These are phyloP conservation scores for Upupa epops DNA, from an alignment of 2,113 vertebrate species.

Conservation along the genomic window DNA sequence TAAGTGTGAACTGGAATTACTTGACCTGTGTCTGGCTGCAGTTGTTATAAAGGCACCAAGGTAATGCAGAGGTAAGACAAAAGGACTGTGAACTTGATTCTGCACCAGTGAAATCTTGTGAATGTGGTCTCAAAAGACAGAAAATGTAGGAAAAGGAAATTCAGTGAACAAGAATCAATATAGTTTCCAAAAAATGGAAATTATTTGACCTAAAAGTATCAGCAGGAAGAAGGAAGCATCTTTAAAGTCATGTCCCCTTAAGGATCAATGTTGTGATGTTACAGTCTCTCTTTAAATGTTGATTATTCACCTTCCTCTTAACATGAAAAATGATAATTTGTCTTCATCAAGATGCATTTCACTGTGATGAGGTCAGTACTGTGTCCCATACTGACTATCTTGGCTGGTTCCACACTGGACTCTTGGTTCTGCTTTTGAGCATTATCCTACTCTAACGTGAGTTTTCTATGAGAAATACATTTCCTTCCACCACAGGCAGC, in stretches of 20 bases:
- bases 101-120: background rate
- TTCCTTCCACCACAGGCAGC: background rate
- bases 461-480: background rate
- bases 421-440: background rate
- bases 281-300: background rate
- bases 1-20: background rate
- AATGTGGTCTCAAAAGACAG: background rate
- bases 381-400: background rate
- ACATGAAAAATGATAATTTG: background rate
- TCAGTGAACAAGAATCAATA: background rate
- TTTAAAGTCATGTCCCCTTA: background rate
- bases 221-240: background rate
- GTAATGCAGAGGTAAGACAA: background rate
- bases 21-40: background rate
- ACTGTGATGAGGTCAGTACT: background rate
- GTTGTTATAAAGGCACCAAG: background rate
- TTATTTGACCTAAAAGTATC: background rate
- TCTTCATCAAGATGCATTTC: background rate
- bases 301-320: background rate
- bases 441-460: background rate
- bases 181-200: background rate
- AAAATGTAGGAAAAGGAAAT: background rate
- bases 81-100: background rate
- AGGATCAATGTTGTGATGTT: background rate
- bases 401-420: background rate